Evolutionary conservation across 2,113 vertebrate species (phyloP).

Genomic region (Trematomus loennbergii): DNA sequence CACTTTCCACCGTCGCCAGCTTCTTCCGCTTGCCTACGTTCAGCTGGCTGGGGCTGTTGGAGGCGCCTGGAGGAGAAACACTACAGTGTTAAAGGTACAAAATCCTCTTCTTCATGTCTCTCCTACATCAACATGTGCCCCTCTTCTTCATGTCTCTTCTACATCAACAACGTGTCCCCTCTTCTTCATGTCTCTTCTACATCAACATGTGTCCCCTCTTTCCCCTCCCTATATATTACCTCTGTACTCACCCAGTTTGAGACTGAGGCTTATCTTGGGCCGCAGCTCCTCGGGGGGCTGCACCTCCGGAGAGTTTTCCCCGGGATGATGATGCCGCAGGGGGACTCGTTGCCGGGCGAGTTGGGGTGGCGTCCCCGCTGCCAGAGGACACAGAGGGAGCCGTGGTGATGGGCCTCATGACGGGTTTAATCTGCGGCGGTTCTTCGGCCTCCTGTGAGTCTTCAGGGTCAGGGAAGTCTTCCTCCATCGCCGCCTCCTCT

Average conservation of each 20-base stretch:
- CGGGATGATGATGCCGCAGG: constrained; percentile 98
- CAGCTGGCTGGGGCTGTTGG: constrained; percentile 95
- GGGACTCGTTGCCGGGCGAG: constrained; percentile 94
- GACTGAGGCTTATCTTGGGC: constrained; percentile 97
- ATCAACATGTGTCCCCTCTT: too few species aligned
- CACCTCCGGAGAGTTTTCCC: constrained; percentile 94
- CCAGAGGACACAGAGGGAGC: constrained; percentile 98
- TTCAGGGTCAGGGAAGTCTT: constrained; percentile 88
- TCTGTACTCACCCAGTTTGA: constrained; percentile 89
- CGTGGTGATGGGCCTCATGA: constrained; percentile 93
- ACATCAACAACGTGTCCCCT: too few species aligned
- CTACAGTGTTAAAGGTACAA: not conserved
- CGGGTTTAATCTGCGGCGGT: constrained; percentile 91
- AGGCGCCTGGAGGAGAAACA: constrained; percentile 83
- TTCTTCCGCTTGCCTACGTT: constrained; percentile 95
- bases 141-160: too few species aligned
- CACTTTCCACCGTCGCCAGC: constrained; percentile 91
- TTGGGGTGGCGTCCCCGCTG: constrained; percentile 95
- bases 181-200: too few species aligned
- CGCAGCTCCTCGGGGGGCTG: constrained; percentile 93
- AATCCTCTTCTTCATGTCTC: too few species aligned
- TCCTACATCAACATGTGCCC: too few species aligned
- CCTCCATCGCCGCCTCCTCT: constrained; percentile 92
- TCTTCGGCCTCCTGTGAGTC: constrained; percentile 90
- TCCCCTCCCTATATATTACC: too few species aligned